Evolutionary conservation across 2,888 invertebrate species (phyloP).

Genomic region (Fabriciana adippe): DNA sequence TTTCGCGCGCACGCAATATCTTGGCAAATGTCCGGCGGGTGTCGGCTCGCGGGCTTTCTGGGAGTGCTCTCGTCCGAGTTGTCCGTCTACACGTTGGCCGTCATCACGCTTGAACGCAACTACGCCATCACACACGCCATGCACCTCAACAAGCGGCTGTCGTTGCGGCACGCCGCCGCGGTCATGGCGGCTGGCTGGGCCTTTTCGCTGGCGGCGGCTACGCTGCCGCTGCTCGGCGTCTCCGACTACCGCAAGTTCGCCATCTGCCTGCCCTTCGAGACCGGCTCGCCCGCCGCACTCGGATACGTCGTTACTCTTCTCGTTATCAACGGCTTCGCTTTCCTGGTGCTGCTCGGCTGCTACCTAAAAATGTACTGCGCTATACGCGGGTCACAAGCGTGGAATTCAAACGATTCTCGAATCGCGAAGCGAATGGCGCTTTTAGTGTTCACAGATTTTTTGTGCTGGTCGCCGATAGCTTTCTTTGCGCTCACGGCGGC

Average conservation of each 20-base stretch:
- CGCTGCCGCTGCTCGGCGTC: conserved; percentile 93
- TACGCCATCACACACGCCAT: conserved; percentile 99
- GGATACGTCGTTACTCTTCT: conserved; percentile 95
- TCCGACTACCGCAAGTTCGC: conserved; percentile 98
- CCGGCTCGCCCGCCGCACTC: conserved; percentile 88
- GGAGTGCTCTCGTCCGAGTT: conserved; percentile 97
- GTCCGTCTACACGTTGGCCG: conserved; percentile 97
- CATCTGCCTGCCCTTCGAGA: conserved; percentile 97
- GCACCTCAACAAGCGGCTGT: conserved; percentile 97
- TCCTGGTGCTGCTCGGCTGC: conserved; percentile 96
- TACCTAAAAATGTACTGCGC: conserved; percentile 99
- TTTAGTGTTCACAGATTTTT: conserved; percentile 97
- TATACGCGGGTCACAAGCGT: conserved; percentile 97
- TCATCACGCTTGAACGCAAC: conserved; percentile 97
- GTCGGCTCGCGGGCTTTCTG: conserved; percentile 96
- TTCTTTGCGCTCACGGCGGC: conserved; percentile 97
- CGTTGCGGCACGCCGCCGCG: conserved; percentile 93
- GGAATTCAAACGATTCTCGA: conserved; percentile 98
- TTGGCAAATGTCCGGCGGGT: conserved; percentile 98
- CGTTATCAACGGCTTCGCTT: conserved; percentile 95
- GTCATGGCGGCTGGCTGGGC: conserved; percentile 97
- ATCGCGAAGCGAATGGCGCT: conserved; percentile 98
- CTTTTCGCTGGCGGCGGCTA: conserved; percentile 92
- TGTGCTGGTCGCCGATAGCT: conserved; percentile 99
- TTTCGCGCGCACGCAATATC: conserved; percentile 98